A percentile compares a stretch with the other conserved stretches of the same genome.
These are phyloP conservation scores for Nymphalis urticae DNA, from an alignment of 2,888 invertebrate genomes.

Conservation along the genomic window DNA sequence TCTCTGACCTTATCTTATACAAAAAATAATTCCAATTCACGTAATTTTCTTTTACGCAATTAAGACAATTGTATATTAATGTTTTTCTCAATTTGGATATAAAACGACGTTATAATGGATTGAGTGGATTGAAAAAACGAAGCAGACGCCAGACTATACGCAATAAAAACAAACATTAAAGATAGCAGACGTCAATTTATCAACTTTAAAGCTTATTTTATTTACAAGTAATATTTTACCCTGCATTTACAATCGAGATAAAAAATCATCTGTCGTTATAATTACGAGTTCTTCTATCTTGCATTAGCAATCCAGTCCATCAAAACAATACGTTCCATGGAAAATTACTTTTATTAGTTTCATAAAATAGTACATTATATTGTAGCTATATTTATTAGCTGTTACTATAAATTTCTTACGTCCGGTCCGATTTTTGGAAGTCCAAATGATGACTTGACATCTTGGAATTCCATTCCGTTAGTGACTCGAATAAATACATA, in stretches of 20 bases:
- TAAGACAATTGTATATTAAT: conserved; percentile 7
- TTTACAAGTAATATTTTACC: conserved; percentile 27
- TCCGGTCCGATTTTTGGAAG: no score
- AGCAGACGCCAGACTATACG: conserved; percentile 19
- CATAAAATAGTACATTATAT: not conserved
- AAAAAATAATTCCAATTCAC: not conserved
- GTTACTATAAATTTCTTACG: no score
- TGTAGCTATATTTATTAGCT: not conserved
- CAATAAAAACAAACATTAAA: conserved; percentile 37
- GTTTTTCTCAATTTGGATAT: conserved; percentile 26
- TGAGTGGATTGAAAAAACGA: conserved; percentile 24
- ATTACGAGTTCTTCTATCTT: conserved; percentile 24
- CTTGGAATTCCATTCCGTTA: no score
- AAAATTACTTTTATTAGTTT: not conserved
- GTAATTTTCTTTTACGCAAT: conserved; percentile 9
- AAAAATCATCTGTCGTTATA: conserved; percentile 21
- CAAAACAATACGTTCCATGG: not conserved
- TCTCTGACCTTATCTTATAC: not conserved
- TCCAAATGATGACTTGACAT: not conserved
- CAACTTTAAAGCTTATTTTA: conserved; percentile 28
- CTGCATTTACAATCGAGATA: conserved; percentile 23
- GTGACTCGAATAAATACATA: no score
- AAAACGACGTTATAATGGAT: conserved; percentile 8
- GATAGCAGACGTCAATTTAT: conserved; percentile 35
- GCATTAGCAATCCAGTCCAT: conserved; percentile 18